Evolutionary conservation across 1,140 invertebrate species (phyloP).

Genomic region (Tachypleus tridentatus): DNA sequence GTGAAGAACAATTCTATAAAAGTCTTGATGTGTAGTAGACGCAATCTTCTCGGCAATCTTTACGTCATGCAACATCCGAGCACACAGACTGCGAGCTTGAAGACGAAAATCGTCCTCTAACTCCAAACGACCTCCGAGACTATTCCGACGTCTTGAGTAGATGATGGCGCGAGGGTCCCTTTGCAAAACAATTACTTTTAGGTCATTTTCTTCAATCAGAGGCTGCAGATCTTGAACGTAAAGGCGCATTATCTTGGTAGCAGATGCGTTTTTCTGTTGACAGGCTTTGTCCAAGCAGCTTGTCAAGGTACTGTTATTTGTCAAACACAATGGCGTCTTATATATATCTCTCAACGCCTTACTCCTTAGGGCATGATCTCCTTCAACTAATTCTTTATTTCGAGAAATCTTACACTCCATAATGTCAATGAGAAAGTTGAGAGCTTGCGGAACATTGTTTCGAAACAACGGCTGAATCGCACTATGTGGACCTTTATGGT

Average conservation of each 20-base stretch:
- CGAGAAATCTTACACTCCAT: constrained; percentile 9
- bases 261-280: background rate
- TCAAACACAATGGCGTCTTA: background rate
- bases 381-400: constrained; percentile 9
- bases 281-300: constrained; percentile 8
- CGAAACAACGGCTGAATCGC: constrained; percentile 11
- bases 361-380: constrained; percentile 10
- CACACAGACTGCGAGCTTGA: constrained; percentile 12
- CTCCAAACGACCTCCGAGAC: constrained; percentile 4
- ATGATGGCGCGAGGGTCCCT: constrained; percentile 11
- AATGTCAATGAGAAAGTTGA: constrained; percentile 8
- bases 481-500: constrained; percentile 5
- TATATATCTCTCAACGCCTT: background rate
- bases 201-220: constrained; percentile 4
- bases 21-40: constrained; percentile 5
- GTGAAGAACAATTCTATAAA: constrained; percentile 13
- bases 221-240: constrained; percentile 15
- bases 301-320: background rate
- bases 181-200: constrained; percentile 10
- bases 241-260: constrained; percentile 11
- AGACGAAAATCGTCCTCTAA: constrained; percentile 12
- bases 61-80: constrained; percentile 13
- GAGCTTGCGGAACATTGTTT: constrained; percentile 5
- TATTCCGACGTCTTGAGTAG: constrained; percentile 3
- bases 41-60: constrained; percentile 6